Conservation (phyloP, 2,113 vertebrate species). For the Pitta sordida region DNA sequence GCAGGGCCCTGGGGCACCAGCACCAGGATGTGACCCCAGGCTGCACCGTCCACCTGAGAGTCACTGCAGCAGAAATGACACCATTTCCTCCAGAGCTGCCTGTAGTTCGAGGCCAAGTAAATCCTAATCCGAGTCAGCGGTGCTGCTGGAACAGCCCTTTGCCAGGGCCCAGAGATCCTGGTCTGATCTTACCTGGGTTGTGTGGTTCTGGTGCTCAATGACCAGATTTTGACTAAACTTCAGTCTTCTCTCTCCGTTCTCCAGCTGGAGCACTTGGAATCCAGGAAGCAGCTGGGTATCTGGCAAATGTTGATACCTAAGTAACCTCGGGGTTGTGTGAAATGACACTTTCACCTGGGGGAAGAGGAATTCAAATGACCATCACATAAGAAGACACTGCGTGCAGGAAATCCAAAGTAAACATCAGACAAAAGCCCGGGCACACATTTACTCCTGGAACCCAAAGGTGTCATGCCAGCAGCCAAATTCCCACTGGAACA, state of each 20-base stretch:
- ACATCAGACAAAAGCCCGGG: background rate
- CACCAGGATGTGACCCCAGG: background rate
- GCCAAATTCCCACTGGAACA: slow-evolving; percentile 43
- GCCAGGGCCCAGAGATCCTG: background rate
- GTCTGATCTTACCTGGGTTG: slow-evolving; percentile 72
- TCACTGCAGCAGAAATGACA: background rate
- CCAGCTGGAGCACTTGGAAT: slow-evolving; percentile 62
- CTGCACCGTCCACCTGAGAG: background rate
- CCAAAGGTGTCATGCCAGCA: background rate
- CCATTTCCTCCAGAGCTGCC: background rate
- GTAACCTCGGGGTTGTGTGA: slow-evolving; percentile 77
- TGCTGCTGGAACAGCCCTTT: background rate
- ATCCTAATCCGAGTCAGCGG: background rate
- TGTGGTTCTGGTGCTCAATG: slow-evolving; percentile 80
- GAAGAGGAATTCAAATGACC: background rate
- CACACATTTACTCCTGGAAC: background rate
- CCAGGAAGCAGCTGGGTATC: slow-evolving; percentile 67
- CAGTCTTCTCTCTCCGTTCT: slow-evolving; percentile 72
- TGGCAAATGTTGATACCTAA: slow-evolving; percentile 71
- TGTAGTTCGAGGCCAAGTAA: background rate
- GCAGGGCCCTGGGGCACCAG: background rate
- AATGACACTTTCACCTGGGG: slow-evolving; percentile 88
- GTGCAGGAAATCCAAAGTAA: slow-evolving; percentile 9
- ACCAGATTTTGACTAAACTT: slow-evolving; percentile 77
- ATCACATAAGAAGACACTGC: background rate